These are phyloP conservation scores for Cliona cf. orientalis DNA, from an alignment of 37 sponge, comb jelly and placozoan species.

Conservation along the genomic window DNA sequence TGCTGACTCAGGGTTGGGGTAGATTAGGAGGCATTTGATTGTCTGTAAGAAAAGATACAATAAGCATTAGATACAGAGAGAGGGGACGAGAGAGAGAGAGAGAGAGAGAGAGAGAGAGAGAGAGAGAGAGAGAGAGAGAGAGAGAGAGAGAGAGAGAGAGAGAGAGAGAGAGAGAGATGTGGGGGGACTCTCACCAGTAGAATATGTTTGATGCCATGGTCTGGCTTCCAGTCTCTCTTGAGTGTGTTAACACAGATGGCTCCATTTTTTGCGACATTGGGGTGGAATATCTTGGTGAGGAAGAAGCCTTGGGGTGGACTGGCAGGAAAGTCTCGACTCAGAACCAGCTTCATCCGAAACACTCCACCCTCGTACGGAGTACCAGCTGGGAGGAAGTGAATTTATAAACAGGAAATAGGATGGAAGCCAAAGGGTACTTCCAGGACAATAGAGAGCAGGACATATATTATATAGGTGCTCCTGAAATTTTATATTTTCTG, in stretches of 20 bases:
- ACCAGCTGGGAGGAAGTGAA: constrained; percentile 53
- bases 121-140: background rate
- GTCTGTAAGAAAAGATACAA: constrained; percentile 60
- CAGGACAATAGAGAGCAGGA: background rate
- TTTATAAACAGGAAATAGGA: background rate
- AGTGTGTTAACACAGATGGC: constrained; percentile 99
- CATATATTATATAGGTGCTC: too few relatives aligned
- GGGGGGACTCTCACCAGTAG: constrained; percentile 71
- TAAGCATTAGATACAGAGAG: background rate
- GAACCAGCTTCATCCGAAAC: constrained; percentile 91
- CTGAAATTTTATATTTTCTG: too few relatives aligned
- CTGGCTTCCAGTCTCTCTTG: constrained; percentile 97
- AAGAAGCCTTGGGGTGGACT: constrained; percentile 96
- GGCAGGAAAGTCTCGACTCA: constrained; percentile 93
- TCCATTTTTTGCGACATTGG: constrained; percentile 96
- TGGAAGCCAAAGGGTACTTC: background rate
- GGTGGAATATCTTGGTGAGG: constrained; percentile 97
- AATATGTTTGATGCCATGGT: constrained; percentile 92
- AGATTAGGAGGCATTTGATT: constrained; percentile 94
- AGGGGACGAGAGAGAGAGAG: background rate
- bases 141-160: background rate
- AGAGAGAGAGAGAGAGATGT: too few relatives aligned
- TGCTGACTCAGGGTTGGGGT: constrained; percentile 98
- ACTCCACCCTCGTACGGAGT: constrained; percentile 94
- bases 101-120: background rate